Percentiles rank a stretch among this genome's conserved stretches.
Evolutionary conservation across 2,113 vertebrate species (phyloP).

Genomic region (Gobio gobio): DNA sequence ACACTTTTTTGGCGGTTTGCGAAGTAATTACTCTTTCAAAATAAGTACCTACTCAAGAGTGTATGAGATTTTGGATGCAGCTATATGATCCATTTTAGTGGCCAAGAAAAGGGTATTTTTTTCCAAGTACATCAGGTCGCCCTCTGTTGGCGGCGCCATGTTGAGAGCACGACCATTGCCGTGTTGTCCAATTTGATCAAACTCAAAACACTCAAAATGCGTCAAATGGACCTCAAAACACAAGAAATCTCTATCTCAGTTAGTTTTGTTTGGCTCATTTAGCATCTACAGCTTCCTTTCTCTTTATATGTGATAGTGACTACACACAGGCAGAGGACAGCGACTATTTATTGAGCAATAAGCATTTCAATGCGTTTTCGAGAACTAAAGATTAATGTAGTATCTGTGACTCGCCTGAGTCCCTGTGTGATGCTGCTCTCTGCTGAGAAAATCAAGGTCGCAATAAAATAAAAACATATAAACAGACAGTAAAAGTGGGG

Average conservation of each 20-base stretch:
- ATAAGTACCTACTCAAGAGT: too few species aligned
- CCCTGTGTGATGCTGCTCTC: neutral
- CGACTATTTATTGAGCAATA: neutral
- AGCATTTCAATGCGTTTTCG: neutral
- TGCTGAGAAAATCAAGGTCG: constrained; percentile 19
- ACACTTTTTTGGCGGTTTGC: too few species aligned
- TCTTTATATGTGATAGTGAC: neutral
- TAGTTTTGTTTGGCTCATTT: neutral
- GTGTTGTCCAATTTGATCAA: too few species aligned
- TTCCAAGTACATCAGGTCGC: neutral
- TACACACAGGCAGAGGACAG: neutral
- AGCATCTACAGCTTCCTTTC: neutral
- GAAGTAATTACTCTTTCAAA: too few species aligned
- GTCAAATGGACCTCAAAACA: neutral
- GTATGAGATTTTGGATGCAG: too few species aligned
- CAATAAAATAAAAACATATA: constrained; percentile 65
- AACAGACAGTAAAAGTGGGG: constrained; percentile 68
- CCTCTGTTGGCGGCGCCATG: neutral
- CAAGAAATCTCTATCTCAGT: neutral
- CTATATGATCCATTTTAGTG: neutral
- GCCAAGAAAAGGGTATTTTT: neutral
- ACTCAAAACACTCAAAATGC: too few species aligned
- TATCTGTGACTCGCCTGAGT: neutral
- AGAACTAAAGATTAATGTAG: neutral
- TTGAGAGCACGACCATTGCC: neutral